Base-by-base conservation (phyloP, 1,140 invertebrate species). In the Drosophila insularis region DNA sequence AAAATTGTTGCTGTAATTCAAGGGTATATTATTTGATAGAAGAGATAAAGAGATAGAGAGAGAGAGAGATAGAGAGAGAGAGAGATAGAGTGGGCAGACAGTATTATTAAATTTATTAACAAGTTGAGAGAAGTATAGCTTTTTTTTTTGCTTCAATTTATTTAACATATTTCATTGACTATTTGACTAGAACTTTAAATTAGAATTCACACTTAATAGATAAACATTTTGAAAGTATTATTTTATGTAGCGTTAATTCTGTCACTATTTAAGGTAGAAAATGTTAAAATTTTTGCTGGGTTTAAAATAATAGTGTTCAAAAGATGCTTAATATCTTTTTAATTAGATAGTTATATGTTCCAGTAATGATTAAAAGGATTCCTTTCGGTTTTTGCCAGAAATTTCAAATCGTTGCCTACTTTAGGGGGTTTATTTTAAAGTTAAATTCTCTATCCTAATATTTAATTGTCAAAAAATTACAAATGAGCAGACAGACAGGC, bases 1-100 rank as follows among this genome's bases (percentile, higher is more conserved):
- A 23, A 61, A 60, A 61, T 27, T 32, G 32, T 60, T 74, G 74
- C 50, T 60, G 64, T 74, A 74, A 74, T 60, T 72, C 32, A 31
- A 54, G 6, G 43, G 17, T 21, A 50, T 35, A 35, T 17, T 17
- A 46, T 31, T 32, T 21, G 19, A 13, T 14, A 23, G 35, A 10
- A n/a, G 31, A 68, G 55, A 21, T 35, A n/a, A n/a, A n/a, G 27
- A 27, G 27, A 27, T 27, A 27, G 27, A 27, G 27, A 27, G 5
- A 2, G 4, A 23, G 23, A 27, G 4, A 27, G 5, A 5, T 0
- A 27, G 27, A 27, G 0, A n/a, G 4, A 2, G 4, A 23, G 23
- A 27, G 4, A 27, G 5, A 5, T 0, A 27, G 27, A 27, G 0
- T 8, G 7, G 17, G 39, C 14, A 27, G 27, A n/a, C 11, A 50